Percentiles rank a stretch among this genome's conserved stretches.
Evolutionary conservation across 2,113 vertebrate species (phyloP).

Genomic region (Thamnaconus septentrionalis): DNA sequence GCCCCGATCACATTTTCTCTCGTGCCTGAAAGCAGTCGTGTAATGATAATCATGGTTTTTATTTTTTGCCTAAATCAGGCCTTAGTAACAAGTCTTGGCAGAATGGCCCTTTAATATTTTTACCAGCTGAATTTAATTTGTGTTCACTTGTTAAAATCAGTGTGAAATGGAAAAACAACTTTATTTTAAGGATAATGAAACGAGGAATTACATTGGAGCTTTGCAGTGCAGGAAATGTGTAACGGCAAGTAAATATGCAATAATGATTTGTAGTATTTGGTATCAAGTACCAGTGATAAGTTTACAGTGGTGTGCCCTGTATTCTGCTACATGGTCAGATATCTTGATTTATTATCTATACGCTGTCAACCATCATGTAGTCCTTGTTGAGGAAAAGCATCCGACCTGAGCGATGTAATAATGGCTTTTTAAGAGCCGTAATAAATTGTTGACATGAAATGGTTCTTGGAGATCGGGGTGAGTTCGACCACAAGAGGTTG

Average conservation of each 20-base stretch:
- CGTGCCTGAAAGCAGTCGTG: conserved; percentile 53
- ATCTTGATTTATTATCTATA: neutral
- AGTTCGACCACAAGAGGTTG: neutral
- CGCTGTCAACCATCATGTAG: conserved; percentile 31
- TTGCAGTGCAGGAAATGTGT: conserved; percentile 3
- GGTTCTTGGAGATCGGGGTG: neutral
- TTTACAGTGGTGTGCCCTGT: conserved; percentile 3
- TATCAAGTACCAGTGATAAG: neutral
- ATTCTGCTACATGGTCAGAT: neutral
- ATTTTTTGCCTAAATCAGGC: too few species aligned
- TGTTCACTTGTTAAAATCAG: neutral
- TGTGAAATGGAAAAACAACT: neutral
- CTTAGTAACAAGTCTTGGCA: too few species aligned
- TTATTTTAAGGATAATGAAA: too few species aligned
- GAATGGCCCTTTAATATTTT: too few species aligned
- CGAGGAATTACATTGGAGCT: conserved; percentile 2
- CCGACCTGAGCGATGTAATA: conserved; percentile 23
- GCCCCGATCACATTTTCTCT: conserved; percentile 40
- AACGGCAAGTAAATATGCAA: conserved; percentile 32
- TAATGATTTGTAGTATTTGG: conserved; percentile 16
- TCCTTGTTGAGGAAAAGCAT: conserved; percentile 23
- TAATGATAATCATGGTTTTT: neutral
- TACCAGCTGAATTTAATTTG: too few species aligned
- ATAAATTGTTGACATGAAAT: conserved; percentile 48
- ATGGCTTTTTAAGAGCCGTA: conserved; percentile 62